Evolutionary conservation across 1,140 invertebrate genomes (phyloP), one percentile per base, ranked within the genome.

Genomic region (Mycetomoellerius zeteki): DNA sequence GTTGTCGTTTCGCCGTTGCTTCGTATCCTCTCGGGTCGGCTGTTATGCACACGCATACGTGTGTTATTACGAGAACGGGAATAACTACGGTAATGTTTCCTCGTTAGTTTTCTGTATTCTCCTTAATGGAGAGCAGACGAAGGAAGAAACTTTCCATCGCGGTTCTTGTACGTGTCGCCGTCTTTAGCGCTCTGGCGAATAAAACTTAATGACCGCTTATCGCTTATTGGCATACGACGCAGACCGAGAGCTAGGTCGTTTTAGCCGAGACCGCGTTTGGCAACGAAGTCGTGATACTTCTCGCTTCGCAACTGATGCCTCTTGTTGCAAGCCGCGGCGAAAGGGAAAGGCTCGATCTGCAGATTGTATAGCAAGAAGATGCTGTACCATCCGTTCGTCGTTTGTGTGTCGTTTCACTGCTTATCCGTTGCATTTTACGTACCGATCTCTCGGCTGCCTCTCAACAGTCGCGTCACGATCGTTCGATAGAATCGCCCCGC

Each of bases 221-320:
- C 67, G 80, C 67, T 82, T 82, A 72, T 82, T 72, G 78, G 52
- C 65, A 81, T 65, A 81, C 60, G 37, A 27, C 76, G 43, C 60
- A 47, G 54, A 21, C 12, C 16, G 64, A 50, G 64, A 81, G 67
- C 50, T 47, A 12, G 69, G 14, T 84, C 54, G 37, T 73, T 75
- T 21, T 43, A 84, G 33, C 33, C 21, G 37, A 73, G 37, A 47
- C 2, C 16, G 72, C 69, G 56, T 84, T 84, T 50, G 80, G 69
- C 80, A 84, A 82, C 78, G 64, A 52, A 84, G 69, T 73, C 80
- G 54, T 84, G 80, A 84, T 84, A 60, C 80, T 60, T 50, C 69
- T 84, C 37, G 43, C 80, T 84, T 84, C 54, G 80, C 80, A 62
- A 75, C 54, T 62, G 56, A 84, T 84, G 80, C 80, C 67, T 73